Conservation (phyloP, 2,888 invertebrate species). For the Creontiades dilutus region DNA sequence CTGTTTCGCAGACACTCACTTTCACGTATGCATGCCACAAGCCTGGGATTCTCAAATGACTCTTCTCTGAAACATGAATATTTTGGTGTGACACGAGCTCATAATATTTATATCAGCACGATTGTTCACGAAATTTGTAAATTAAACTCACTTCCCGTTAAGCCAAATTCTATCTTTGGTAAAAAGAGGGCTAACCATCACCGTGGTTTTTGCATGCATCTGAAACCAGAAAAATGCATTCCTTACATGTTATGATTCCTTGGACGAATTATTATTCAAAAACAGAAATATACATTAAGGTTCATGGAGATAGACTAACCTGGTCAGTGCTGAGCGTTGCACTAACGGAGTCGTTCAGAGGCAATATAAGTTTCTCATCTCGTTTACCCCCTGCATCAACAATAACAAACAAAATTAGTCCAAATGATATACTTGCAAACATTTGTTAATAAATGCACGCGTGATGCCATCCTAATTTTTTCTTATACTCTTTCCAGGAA, state of each 20-base stretch:
- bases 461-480: too few species aligned
- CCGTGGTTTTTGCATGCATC: slow-evolving; percentile 95
- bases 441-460: too few species aligned
- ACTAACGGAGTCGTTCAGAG: slow-evolving; percentile 97
- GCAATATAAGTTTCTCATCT: slow-evolving; percentile 94
- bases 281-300: too few species aligned
- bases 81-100: background rate
- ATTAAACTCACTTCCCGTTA: slow-evolving; percentile 84
- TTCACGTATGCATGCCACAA: slow-evolving; percentile 87
- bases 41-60: slow-evolving; percentile 85
- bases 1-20: slow-evolving; percentile 80
- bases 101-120: too few species aligned
- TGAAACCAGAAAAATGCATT: slow-evolving; percentile 77
- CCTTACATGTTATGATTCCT: too few species aligned
- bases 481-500: too few species aligned
- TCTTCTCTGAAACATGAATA: slow-evolving; percentile 82
- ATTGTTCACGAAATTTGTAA: background rate
- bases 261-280: too few species aligned
- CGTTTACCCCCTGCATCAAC: slow-evolving; percentile 92
- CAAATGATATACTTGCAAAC: too few species aligned
- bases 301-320: slow-evolving; percentile 79
- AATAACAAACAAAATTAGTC: slow-evolving; percentile 33
- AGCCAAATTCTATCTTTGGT: slow-evolving; percentile 91
- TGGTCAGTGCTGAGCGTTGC: slow-evolving; percentile 91
- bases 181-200: slow-evolving; percentile 86